Evolutionary conservation across 2,888 invertebrate genomes (phyloP), one percentile per base, ranked within the genome.

Genomic region (Ectobius pallidus): DNA sequence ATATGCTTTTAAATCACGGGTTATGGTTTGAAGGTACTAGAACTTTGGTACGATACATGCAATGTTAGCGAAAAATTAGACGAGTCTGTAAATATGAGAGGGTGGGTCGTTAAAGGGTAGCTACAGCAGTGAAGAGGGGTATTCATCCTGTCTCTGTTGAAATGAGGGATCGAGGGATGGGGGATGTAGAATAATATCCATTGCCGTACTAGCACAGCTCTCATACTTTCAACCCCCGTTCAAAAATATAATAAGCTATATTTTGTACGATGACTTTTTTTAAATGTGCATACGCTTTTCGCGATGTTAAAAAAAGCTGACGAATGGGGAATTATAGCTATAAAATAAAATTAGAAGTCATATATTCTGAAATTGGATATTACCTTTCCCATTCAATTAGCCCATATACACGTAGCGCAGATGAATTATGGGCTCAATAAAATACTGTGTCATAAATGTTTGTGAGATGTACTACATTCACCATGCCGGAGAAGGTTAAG

Each of bases 341-440:
- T 67, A 67, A 67, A 67, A 67, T 46, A 67, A 67, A 67, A 67
- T 67, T 67, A 67, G 67, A 46, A 68, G 67, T 68, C 67, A 49
- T 68, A 68, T 68, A 68, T 46, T 46, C 27, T 46, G 46, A 46
- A 49, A 49, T 49, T 68, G 49, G 49, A 46, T 46, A 68, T 46
- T 46, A 49, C 67, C 49, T 68, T 30, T 68, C 67, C 46, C 67
- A 30, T 49, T 68, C 67, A 68, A 68, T 68, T 68, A 68, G 46
- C 67, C 30, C 44, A 46, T 46, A 46, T 44, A 68, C 67, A 49
- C n/a, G 67, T 25, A 11, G 67, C 18, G 25, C 20, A 16, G 22
- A 25, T 68, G 67, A 68, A 30, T 68, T 68, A 68, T 68, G 49
- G 49, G 30, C 27, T 25, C 30, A 25, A 30, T 68, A 68, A 68